Conservation (phyloP, 2,888 invertebrate genomes). For the Anagyrus pseudococci region DNA sequence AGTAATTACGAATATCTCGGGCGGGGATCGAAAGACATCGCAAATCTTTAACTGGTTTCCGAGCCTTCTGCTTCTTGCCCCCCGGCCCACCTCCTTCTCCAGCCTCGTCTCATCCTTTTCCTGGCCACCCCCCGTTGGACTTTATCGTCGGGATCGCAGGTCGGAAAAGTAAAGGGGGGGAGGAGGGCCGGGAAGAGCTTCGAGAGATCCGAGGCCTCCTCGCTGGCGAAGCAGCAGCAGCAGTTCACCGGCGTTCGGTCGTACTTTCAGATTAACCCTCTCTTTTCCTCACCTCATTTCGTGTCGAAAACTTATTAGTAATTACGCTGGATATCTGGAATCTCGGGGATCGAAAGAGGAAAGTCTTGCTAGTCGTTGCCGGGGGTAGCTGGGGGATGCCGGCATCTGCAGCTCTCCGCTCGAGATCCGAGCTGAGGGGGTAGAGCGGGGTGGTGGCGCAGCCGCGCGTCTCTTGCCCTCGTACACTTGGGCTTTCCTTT, state of each 20-base stretch:
- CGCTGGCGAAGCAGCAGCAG: neutral
- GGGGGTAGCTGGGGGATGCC: too few relatives aligned
- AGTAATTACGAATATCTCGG: constrained; percentile 63
- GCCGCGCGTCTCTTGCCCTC: too few relatives aligned
- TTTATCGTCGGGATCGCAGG: constrained; percentile 31
- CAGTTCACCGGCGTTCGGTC: constrained; percentile 47
- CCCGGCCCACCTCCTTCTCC: constrained; percentile 14
- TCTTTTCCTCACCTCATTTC: constrained; percentile 62
- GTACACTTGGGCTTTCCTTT: constrained; percentile 46
- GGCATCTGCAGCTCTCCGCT: constrained; percentile 7
- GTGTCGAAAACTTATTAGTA: constrained; percentile 63
- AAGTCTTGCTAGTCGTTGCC: constrained; percentile 39
- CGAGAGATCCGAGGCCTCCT: neutral
- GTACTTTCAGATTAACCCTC: constrained; percentile 62
- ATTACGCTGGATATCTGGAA: constrained; percentile 59
- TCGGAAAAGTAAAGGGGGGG: constrained; percentile 22
- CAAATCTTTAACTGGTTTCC: constrained; percentile 61
- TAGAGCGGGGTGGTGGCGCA: too few relatives aligned
- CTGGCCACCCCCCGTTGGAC: constrained; percentile 26
- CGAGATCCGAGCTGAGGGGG: too few relatives aligned
- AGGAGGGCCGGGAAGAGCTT: constrained; percentile 1
- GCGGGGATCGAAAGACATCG: constrained; percentile 62
- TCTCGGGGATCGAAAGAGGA: constrained; percentile 50
- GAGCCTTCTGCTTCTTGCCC: constrained; percentile 48
- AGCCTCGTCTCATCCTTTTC: too few relatives aligned